These are phyloP conservation scores for Suricata suricatta DNA, from an alignment of 2,113 vertebrate species.

Conservation along the genomic window DNA sequence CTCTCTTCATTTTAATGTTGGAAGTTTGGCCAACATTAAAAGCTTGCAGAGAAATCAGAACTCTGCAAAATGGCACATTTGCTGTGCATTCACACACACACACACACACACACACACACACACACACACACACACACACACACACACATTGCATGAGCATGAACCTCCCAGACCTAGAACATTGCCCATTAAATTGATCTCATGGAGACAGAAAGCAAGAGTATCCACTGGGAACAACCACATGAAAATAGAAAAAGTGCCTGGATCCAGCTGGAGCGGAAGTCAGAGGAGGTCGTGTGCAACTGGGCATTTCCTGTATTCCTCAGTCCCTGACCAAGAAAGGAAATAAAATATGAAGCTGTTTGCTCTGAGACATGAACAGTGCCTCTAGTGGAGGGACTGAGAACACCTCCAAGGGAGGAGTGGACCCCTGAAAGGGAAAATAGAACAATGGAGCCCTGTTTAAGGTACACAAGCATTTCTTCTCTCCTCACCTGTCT, in stretches of 20 bases:
- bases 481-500: not conserved
- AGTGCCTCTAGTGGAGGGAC: not conserved
- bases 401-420: not conserved
- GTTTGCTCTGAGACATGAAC: not conserved
- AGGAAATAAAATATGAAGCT: not conserved
- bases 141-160: not conserved
- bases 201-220: not conserved
- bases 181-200: not conserved
- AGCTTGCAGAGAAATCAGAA: not conserved
- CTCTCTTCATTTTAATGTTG: not conserved
- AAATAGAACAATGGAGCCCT: not conserved
- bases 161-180: not conserved
- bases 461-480: not conserved
- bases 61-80: not conserved
- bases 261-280: not conserved
- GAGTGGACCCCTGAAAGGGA: not conserved
- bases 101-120: not conserved
- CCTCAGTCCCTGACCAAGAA: not conserved
- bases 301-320: not conserved
- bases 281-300: not conserved
- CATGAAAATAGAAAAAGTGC: not conserved
- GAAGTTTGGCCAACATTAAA: not conserved
- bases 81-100: not conserved
- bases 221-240: not conserved
- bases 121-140: not conserved